Conservation (phyloP, 2,888 invertebrate genomes). For the Tridacna crocea region DNA sequence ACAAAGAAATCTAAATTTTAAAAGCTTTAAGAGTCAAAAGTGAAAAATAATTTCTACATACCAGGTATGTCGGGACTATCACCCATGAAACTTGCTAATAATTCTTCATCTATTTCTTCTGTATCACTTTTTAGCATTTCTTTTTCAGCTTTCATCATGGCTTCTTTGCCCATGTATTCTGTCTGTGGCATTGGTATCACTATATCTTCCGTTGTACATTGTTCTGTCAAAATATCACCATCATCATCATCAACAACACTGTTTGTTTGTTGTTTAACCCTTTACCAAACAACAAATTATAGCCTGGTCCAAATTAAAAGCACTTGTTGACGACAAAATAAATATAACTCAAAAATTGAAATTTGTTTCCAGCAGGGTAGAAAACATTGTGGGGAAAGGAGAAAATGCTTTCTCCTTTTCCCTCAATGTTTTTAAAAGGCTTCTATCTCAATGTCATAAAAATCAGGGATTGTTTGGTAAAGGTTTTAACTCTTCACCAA, state of each 20-base stretch:
- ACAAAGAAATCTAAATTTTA: too few species aligned
- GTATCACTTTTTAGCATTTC: constrained; percentile 1
- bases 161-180: constrained; percentile 42
- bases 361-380: too few species aligned
- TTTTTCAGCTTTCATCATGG: constrained; percentile 30
- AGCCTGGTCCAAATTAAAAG: too few species aligned
- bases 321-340: too few species aligned
- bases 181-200: constrained; percentile 61
- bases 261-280: not conserved
- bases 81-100: not conserved
- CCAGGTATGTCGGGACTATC: not conserved
- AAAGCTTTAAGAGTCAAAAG: too few species aligned
- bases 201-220: constrained; percentile 58
- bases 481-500: too few species aligned
- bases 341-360: too few species aligned
- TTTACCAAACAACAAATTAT: not conserved
- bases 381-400: too few species aligned
- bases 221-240: constrained; percentile 34
- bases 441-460: too few species aligned
- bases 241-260: not conserved
- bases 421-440: too few species aligned
- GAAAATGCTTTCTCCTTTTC: too few species aligned
- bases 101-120: constrained; percentile 26
- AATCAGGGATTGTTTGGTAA: too few species aligned
- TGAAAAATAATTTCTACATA: not conserved